Base-by-base conservation (phyloP, 1,140 invertebrate genomes). In the Dendroctonus ponderosae region DNA sequence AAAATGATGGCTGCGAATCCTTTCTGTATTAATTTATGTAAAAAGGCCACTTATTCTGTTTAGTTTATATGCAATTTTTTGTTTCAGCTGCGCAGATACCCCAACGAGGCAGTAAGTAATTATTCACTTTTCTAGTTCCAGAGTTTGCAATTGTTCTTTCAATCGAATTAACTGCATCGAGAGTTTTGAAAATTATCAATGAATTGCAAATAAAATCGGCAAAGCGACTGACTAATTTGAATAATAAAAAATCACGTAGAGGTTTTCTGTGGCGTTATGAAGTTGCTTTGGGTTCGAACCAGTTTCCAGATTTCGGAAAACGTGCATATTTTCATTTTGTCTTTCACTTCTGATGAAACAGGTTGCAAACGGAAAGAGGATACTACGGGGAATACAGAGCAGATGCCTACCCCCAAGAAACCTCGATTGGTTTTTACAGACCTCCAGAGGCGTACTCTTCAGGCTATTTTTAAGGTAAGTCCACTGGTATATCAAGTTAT, bases 401-500 rank as follows among this genome's bases (percentile, higher is more conserved):
- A 90, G 84, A 82, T 89, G 78, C 88, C 90, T 84, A 90, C 91
- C 71, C 93, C 93, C 80, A 99, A 99, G 89, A 99, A 99, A 84
- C 97, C 97, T 67, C 92, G 97, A 80, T 89, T 99, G 81, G 98
- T 99, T 84, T 99, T 99, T 87, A 99, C 98, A 78, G 97, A 99
- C 85, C 93, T 99, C 77, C 98, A 99, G 85, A 89, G 98, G 79
- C 91, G 97, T 86, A 99, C 98, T 81, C 89, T 99, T 82, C 96
- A 99, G 87, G 97, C 97, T 87, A 96, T 96, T 91, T 96, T 96
- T 90, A 96, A 96, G 88, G 92, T 95, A 82, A 71, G 38, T 63
- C 4, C 4, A 26, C 26, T 26, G 26, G 26, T 26, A 26, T 3
- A 26, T 26, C 26, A 7, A n/a, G 3, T 51, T 8, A 51, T 15